Evolutionary conservation across 2,797 vertebrate species (phyloP).

Genomic region (Pangasius macronema): DNA sequence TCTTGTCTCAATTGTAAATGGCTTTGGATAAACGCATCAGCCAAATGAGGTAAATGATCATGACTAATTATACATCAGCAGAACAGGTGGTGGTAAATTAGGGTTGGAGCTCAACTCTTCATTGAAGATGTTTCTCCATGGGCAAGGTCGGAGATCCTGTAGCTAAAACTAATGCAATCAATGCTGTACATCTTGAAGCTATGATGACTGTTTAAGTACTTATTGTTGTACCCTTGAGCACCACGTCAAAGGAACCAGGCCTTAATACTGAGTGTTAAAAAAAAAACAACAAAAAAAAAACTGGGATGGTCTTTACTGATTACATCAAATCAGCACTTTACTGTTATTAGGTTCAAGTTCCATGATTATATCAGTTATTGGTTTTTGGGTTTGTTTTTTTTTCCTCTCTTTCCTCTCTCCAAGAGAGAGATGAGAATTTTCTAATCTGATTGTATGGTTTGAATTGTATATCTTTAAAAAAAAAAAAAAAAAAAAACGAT

Average conservation of each 20-base stretch:
- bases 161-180: slow-evolving; percentile 43
- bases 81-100: not conserved
- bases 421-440: slow-evolving; percentile 3
- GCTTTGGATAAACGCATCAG: not conserved
- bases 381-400: not conserved
- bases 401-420: too few relatives aligned
- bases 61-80: not conserved
- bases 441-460: slow-evolving; percentile 7
- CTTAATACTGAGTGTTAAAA: slow-evolving; percentile 50
- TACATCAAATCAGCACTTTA: slow-evolving; percentile 41
- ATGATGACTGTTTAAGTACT: slow-evolving; percentile 54
- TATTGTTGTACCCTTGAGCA: slow-evolving; percentile 37
- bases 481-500: not conserved
- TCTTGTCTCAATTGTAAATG: not conserved
- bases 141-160: slow-evolving; percentile 22
- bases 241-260: slow-evolving; percentile 45
- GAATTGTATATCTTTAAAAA: not conserved
- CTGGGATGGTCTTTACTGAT: slow-evolving; percentile 15
- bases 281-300: too few relatives aligned
- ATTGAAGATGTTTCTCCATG: not conserved
- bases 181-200: slow-evolving; percentile 52
- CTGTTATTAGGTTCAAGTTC: slow-evolving; percentile 25
- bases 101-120: slow-evolving; percentile 15
- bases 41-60: not conserved
- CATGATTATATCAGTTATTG: not conserved